Base-by-base conservation (phyloP, 2,113 vertebrate species). In the Excalfactoria chinensis region DNA sequence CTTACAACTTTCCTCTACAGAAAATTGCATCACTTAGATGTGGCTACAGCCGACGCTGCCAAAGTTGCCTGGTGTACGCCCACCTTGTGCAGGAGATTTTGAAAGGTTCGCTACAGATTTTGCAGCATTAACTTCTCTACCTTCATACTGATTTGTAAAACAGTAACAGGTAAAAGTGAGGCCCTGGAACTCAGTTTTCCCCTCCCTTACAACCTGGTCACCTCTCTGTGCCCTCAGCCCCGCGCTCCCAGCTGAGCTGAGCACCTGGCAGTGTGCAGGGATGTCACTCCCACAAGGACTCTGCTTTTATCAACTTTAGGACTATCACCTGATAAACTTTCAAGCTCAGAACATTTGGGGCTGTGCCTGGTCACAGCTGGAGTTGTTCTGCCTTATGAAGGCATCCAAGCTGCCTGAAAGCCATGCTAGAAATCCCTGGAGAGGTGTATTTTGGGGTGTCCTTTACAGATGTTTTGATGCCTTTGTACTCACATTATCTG, bases 211-310 rank as follows among this genome's bases (percentile, higher is more conserved):
- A 53, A 26, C 37, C 22, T 37, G 53, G n/a, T 5, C 83, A 34
- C 40, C 60, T 21, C 75, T 1, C 1, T 4, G 35, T 72, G 74
- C 35, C 22, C 60, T 72, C 37, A 13, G 56, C 37, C 32, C 7
- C 2, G 0, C 3, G 20, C n/a, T 32, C 15, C 28, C 64, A 26
- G 60, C 41, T 25, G 56, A 3, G 19, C 30, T 1, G 2, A 75
- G 63, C n/a, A 49, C 3, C 0, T 4, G 53, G 35, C 71, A 41
- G 15, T 25, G 13, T 51, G 55, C 69, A 62, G 64, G 72, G 56
- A 66, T 23, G 9, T 74, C 75, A 49, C 72, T 84, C 46, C 64
- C 72, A 63, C 68, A 74, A 70, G 72, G 0, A 63, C 20, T 40
- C 25, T 22, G 3, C 2, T 79, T 84, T 77, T 55, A 32, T 67